Percentiles rank a stretch among this genome's conserved stretches.
Conservation (phyloP, 2,888 invertebrate genomes). For the Tipula unca region DNA sequence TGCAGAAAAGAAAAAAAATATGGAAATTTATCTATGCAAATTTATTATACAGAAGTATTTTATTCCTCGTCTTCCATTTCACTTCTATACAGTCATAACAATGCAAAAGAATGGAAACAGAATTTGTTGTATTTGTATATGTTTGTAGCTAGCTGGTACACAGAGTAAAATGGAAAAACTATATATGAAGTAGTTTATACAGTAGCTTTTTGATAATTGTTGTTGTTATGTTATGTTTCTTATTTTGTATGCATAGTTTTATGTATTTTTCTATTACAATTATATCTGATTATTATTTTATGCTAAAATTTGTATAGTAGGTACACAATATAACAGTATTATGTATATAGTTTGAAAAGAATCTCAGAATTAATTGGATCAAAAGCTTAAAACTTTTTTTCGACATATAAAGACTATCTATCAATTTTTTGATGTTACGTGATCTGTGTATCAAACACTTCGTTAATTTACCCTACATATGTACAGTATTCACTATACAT, state of each 20-base stretch:
- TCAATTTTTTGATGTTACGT: neutral
- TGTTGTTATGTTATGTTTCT: neutral
- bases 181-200: neutral
- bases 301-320: neutral
- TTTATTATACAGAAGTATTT: neutral
- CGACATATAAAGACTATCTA: neutral
- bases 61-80: neutral
- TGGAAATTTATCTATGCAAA: conserved; percentile 14
- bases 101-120: neutral
- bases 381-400: neutral
- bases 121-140: neutral
- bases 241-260: neutral
- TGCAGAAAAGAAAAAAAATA: neutral
- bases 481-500: neutral
- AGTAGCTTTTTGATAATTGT: neutral
- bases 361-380: neutral
- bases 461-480: neutral
- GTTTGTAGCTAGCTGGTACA: neutral
- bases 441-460: neutral
- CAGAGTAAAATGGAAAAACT: neutral
- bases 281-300: neutral
- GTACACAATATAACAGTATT: neutral
- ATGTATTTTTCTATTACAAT: neutral
- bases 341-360: neutral
- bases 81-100: neutral